These are phyloP conservation scores for Smittia aterrima DNA, from an alignment of 2,888 invertebrate genomes.

Conservation along the genomic window DNA sequence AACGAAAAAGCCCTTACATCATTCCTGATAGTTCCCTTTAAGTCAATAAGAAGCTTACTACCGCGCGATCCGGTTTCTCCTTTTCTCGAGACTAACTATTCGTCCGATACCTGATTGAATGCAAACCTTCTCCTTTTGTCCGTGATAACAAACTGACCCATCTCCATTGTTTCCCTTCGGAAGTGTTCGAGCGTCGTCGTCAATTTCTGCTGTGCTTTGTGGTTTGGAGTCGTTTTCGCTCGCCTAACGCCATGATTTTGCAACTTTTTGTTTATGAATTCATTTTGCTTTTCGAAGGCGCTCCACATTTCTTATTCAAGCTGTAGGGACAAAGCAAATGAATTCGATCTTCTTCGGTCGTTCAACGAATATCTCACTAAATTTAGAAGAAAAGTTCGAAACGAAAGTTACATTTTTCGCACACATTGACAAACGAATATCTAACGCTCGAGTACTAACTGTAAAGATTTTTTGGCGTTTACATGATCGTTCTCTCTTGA, in stretches of 20 bases:
- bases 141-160: no score
- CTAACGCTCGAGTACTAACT: background rate
- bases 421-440: background rate
- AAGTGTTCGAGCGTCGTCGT: background rate
- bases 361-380: background rate
- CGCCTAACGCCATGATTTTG: background rate
- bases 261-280: background rate
- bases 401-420: conserved; percentile 15
- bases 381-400: conserved; percentile 3
- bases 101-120: no score
- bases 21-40: no score
- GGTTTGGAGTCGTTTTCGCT: background rate
- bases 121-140: no score
- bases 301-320: background rate
- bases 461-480: background rate
- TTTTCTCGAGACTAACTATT: no score
- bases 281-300: background rate
- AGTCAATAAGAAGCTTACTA: no score
- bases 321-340: background rate
- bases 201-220: background rate
- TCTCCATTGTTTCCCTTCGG: background rate
- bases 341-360: background rate
- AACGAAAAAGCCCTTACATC: no score
- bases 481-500: background rate
- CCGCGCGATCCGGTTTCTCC: no score